A percentile compares a stretch with the other conserved stretches of the same genome.
Evolutionary conservation across 2,888 invertebrate species (phyloP).

Genomic region (Acholoe squamosa): DNA sequence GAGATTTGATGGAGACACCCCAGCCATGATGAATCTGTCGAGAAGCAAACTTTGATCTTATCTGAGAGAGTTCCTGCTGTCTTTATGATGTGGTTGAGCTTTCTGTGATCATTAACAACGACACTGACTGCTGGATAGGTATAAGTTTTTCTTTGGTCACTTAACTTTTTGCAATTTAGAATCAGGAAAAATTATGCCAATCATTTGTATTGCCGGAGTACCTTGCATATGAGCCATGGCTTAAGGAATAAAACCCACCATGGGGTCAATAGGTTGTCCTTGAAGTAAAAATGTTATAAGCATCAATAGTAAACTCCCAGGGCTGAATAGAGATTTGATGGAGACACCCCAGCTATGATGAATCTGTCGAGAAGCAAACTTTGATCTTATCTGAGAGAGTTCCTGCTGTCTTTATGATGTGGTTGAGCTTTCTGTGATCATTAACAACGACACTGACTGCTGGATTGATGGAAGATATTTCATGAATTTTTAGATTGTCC

Average conservation of each 20-base stretch:
- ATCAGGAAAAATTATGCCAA: too few species aligned
- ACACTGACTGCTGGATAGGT: neutral
- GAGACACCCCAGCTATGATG: neutral
- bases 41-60: conserved; percentile 41
- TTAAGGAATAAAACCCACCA: too few species aligned
- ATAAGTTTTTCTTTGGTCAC: too few species aligned
- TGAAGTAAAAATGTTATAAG: too few species aligned
- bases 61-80: neutral
- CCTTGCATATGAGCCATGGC: too few species aligned
- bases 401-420: neutral
- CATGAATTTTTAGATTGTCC: too few species aligned
- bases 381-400: conserved; percentile 5
- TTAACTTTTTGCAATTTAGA: too few species aligned
- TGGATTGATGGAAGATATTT: neutral
- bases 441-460: conserved; percentile 2
- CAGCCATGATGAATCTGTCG: conserved; percentile 20
- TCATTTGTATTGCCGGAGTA: too few species aligned
- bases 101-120: neutral
- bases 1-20: too few species aligned
- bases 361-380: conserved; percentile 28
- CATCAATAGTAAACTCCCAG: too few species aligned
- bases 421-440: neutral
- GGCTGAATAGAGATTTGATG: too few species aligned
- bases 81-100: neutral
- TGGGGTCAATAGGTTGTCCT: too few species aligned